A percentile compares a stretch with the other conserved stretches of the same genome.
phyloP scores from a whole-genome alignment of 2,113 vertebrate species.

The Tragelaphus scriptus region DNA sequence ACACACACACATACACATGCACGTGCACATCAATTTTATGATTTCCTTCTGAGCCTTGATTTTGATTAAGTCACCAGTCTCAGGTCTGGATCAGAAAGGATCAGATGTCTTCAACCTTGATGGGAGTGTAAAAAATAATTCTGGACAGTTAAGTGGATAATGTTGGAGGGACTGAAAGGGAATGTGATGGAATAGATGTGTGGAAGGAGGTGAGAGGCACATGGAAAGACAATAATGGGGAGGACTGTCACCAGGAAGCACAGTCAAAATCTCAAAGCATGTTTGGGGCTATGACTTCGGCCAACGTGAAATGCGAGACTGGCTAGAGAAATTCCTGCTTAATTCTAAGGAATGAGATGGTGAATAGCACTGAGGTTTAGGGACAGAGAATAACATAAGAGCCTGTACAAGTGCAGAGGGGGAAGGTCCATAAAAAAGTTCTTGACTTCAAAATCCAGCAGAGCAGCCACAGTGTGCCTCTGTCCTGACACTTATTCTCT shows the following conservation, averaged over 20 bases:
- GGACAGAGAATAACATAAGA: not conserved
- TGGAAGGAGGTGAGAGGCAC: fast-evolving
- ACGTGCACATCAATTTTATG: not conserved
- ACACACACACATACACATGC: not conserved
- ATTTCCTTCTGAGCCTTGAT: not conserved
- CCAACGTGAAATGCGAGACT: not conserved
- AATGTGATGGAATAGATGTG: fast-evolving
- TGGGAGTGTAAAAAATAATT: not conserved
- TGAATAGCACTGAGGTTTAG: not conserved
- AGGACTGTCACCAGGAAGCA: not conserved
- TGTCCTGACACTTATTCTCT: not conserved
- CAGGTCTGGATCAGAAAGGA: not conserved
- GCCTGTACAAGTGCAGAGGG: not conserved
- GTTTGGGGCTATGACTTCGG: not conserved
- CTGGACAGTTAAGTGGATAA: not conserved
- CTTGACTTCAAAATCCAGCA: not conserved
- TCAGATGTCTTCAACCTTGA: not conserved
- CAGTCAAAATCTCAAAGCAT: not conserved
- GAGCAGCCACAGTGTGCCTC: not conserved
- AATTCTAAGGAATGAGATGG: not conserved
- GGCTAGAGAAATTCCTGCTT: not conserved
- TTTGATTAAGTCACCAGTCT: not conserved
- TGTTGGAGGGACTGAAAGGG: not conserved
- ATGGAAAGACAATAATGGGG: fast-evolving
- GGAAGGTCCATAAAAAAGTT: not conserved